phyloP scores from a whole-genome alignment of 2,797 vertebrate species.

The Poliocrania exsul region DNA sequence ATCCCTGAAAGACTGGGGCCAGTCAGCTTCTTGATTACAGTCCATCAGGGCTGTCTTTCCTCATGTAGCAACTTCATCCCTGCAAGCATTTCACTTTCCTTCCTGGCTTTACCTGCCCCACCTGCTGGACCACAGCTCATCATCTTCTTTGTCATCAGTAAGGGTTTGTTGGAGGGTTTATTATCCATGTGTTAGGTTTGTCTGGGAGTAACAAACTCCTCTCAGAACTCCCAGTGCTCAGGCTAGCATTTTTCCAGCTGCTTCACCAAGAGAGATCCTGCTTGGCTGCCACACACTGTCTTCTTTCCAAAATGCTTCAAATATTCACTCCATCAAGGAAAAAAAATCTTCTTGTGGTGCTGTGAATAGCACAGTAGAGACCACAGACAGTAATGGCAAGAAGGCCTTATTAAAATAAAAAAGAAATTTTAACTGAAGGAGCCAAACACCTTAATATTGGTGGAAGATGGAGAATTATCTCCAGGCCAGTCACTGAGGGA shows the following conservation, averaged over 20 bases:
- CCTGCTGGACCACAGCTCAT: neutral
- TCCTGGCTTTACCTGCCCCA: neutral
- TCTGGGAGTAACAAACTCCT: neutral
- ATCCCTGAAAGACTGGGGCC: neutral
- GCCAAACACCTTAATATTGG: neutral
- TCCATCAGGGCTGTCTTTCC: neutral
- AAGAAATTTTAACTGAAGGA: neutral
- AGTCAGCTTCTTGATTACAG: neutral
- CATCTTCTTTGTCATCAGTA: neutral
- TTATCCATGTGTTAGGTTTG: neutral
- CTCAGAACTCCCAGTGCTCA: neutral
- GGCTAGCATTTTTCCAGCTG: neutral
- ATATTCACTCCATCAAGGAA: neutral
- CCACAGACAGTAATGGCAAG: neutral
- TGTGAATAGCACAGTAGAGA: neutral
- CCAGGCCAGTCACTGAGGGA: neutral
- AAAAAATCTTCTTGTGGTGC: neutral
- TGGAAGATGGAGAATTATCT: neutral
- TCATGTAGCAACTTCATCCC: neutral
- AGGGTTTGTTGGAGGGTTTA: neutral
- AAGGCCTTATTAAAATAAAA: neutral
- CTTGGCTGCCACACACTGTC: rapidly evolving
- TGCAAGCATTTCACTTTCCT: neutral
- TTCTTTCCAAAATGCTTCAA: neutral
- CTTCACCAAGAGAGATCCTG: neutral